Evolutionary conservation across 2,888 invertebrate genomes (phyloP), one percentile per base, ranked within the genome.

Genomic region (Aplocera efformata): DNA sequence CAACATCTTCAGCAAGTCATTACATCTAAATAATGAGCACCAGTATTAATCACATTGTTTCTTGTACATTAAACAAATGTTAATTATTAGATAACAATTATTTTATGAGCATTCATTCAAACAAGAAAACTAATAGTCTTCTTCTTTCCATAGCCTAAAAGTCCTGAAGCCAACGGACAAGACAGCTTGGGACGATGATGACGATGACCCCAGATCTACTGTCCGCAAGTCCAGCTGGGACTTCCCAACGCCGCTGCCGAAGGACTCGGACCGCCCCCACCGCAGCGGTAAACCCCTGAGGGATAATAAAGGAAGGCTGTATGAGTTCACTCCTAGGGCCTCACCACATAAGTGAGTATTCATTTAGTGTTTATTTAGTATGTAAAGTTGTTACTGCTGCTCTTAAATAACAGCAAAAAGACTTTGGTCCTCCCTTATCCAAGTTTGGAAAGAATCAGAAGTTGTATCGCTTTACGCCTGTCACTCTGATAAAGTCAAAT

Each of bases 191-290:
- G 94, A 94, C 24, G 88, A 88, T 58, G 94, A 94, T 47, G 96
- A 95, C 50, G 96, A 96, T 52, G 94, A 94, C 32, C 86, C 90
- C 3, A 90, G 89, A 23, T 81, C 82, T 3, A 90, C 91, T 1
- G 70, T 89, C 0, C 91, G 91, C 41, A 93, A 91, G 57, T 97
- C 97, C 0, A 92, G 93, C 34, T 98, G 98, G 98, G 98, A 98
- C 79, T 93, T 95, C 67, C 97, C 97, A 0, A 98, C 98, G 0
- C 98, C 98, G 0, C 89, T 90, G 55, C 84, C 91, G 0, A 72
- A 36, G 59, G 90, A 67, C 5, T 58, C 65, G 55, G 83, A 90
- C 55, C 27, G 36, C 7, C 5, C 90, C 55, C 27, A 33, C 7
- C 5, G 26, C 1, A 26, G 71, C 33, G 63, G 67, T 0, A 60